These are phyloP conservation scores for Euwallacea similis DNA, from an alignment of 1,140 invertebrate species.

Conservation along the genomic window DNA sequence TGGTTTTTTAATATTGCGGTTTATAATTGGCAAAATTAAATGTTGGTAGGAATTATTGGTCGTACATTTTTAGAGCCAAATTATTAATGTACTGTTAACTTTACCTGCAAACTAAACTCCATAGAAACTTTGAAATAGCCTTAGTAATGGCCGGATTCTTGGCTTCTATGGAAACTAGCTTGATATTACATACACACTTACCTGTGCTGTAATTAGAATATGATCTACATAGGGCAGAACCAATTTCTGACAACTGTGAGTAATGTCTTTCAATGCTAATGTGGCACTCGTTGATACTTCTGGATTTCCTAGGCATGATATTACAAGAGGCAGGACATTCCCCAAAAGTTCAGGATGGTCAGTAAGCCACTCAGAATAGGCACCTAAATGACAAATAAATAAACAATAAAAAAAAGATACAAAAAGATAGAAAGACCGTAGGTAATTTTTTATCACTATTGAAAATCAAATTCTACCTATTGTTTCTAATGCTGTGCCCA, in stretches of 20 bases:
- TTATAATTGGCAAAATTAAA: no score
- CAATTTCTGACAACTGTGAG: constrained; percentile 72
- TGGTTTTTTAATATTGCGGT: no score
- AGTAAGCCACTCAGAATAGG: constrained; percentile 82
- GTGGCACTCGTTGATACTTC: constrained; percentile 77
- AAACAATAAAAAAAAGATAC: constrained; percentile 6
- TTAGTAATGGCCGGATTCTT: no score
- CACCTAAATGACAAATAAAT: constrained; percentile 55
- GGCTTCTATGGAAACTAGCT: no score
- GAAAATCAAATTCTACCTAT: constrained; percentile 59
- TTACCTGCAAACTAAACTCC: neutral
- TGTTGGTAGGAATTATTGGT: neutral
- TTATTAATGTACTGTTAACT: neutral
- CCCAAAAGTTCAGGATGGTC: constrained; percentile 70
- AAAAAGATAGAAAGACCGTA: neutral
- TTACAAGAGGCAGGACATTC: constrained; percentile 68
- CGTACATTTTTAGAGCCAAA: neutral
- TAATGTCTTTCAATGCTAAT: constrained; percentile 84
- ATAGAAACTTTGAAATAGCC: neutral
- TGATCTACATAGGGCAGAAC: constrained; percentile 72
- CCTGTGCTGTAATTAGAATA: constrained; percentile 66
- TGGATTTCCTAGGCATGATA: constrained; percentile 67
- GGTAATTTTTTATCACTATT: neutral
- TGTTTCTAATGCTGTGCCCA: constrained; percentile 71
- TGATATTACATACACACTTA: constrained; percentile 7